These are phyloP conservation scores for Heliconius aoede DNA, from an alignment of 2,888 invertebrate species.

Conservation along the genomic window DNA sequence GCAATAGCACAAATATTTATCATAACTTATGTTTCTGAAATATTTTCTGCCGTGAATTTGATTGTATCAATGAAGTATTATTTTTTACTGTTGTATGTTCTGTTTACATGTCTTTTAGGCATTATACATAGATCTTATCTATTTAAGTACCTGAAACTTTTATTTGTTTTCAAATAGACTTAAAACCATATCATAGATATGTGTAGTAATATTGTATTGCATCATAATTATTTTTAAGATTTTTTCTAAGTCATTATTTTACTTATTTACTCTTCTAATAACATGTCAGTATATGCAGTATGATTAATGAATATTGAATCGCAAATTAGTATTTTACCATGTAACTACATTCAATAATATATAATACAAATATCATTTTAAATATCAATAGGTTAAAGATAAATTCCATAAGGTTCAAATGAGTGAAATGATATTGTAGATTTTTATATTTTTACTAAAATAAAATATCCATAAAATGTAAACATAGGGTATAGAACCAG, in stretches of 20 bases:
- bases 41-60: neutral
- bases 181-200: constrained; percentile 13
- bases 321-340: neutral
- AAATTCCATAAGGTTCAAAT: neutral
- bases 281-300: constrained; percentile 2
- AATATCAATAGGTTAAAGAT: neutral
- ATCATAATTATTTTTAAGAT: neutral
- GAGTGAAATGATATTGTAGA: neutral
- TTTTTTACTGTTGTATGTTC: constrained; percentile 4
- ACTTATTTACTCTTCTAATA: neutral
- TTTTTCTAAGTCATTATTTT: constrained; percentile 19
- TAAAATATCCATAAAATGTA: neutral
- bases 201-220: neutral
- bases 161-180: constrained; percentile 16
- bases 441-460: constrained; percentile 3
- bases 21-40: constrained; percentile 8
- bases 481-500: neutral
- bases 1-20: constrained; percentile 39
- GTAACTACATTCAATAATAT: neutral
- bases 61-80: constrained; percentile 27
- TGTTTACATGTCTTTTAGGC: constrained; percentile 3
- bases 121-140: constrained; percentile 5
- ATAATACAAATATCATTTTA: neutral
- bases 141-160: constrained; percentile 42
- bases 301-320: neutral